These are phyloP conservation scores for Megaptera novaeangliae DNA, from an alignment of 2,113 vertebrate genomes.

Conservation along the genomic window DNA sequence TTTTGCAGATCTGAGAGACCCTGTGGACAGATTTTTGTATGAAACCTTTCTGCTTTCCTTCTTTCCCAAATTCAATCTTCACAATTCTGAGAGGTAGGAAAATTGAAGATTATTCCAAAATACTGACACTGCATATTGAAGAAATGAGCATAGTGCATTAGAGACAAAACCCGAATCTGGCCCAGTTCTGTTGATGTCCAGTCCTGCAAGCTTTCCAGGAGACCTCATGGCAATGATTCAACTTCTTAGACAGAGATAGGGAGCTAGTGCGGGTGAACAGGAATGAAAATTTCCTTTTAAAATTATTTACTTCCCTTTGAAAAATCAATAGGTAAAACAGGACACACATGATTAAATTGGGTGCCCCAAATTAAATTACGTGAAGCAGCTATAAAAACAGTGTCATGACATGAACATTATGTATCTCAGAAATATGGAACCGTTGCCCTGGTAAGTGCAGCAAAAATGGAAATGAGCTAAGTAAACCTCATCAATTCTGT, in stretches of 20 bases:
- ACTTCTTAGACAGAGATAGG: no score
- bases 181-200: fast-evolving
- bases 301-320: not conserved
- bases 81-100: not conserved
- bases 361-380: not conserved
- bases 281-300: not conserved
- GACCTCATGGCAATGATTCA: not conserved
- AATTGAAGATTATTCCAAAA: not conserved
- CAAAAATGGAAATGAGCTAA: not conserved
- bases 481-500: not conserved
- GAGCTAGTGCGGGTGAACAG: fast-evolving
- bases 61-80: not conserved
- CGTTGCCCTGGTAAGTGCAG: fast-evolving
- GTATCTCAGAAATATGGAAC: fast-evolving
- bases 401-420: fast-evolving
- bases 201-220: fast-evolving
- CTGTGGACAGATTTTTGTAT: not conserved
- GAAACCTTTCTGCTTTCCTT: not conserved
- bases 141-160: not conserved
- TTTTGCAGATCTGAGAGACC: not conserved
- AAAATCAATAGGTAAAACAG: not conserved
- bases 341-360: not conserved
- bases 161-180: not conserved
- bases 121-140: not conserved
- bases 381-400: not conserved